Base-by-base conservation (phyloP, 64 coral and sea anemone genomes). In the Montipora cactus region DNA sequence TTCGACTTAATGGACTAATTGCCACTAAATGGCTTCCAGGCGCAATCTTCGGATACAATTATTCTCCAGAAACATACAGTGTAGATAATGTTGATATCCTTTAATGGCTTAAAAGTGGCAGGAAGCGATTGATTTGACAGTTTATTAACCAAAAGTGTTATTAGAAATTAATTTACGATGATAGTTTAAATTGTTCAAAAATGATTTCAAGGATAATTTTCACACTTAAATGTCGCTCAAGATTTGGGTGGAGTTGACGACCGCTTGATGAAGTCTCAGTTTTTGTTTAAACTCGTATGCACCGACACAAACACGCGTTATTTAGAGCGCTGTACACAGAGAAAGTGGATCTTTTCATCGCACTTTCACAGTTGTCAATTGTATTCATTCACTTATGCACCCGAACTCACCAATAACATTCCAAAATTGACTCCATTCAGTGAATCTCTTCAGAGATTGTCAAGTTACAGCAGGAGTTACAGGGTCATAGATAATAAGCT, bases 21-120 rank as follows among this genome's bases (percentile, higher is more conserved):
- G 67, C 82, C 53, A 8, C 53, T 71, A 86, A 86, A 86, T 86
- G 82, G 82, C 82, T 48, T 86, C 82, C 44, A 50, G 18, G 44
- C 62, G 7, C 82, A 86, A 86, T 86, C 71, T 86, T 86, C 82
- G 82, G 64, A 86, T 86, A 86, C 47, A 86, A 86, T 86, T 86
- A 86, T 28, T 59, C 82, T 71, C 68, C 16, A 72, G 14, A 70
- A 71, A 86, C 62, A 86, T 44, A 72, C 20, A 71, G 66, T 71
- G 12, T 11, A 21, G 82, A 67, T 72, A 70, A 86, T 86, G 70
- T 21, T 18, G 71, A 86, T 70, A 86, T 86, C 82, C 82, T 71
- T 86, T 86, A 86, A 86, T 86, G 82, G 66, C 82, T 49, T 19
- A 6, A 86, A 86, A 86, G 82, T 86, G 82, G 66, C 66, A 71